phyloP scores from a whole-genome alignment of 2,888 invertebrate species.

The Macrosiphum euphorbiae region DNA sequence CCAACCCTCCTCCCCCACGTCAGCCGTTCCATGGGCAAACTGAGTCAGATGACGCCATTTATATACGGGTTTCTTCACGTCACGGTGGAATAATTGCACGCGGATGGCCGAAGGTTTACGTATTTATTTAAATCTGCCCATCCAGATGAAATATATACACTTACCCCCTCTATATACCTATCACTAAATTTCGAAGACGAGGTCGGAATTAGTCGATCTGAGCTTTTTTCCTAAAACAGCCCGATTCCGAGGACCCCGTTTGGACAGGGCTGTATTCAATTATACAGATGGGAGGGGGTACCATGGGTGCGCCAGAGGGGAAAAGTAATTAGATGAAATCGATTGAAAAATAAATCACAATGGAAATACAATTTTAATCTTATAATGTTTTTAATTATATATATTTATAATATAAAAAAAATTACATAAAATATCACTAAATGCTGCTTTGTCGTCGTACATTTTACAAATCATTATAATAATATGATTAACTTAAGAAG shows the following conservation, averaged over 20 bases:
- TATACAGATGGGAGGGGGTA: not conserved
- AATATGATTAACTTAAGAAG: not conserved
- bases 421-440: not conserved
- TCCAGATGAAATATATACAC: not conserved
- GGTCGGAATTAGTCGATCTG: not conserved
- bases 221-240: not conserved
- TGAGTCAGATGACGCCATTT: not conserved
- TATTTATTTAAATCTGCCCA: not conserved
- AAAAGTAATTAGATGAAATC: not conserved
- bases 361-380: not conserved
- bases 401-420: too few species aligned
- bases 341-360: not conserved
- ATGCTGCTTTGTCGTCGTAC: not conserved
- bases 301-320: not conserved
- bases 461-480: not conserved
- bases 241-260: not conserved
- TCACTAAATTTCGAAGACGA: not conserved
- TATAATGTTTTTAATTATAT: too few species aligned
- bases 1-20: not conserved
- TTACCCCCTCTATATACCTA: not conserved
- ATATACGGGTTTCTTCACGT: not conserved
- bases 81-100: not conserved
- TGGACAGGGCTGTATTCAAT: not conserved
- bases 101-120: not conserved
- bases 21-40: not conserved